phyloP scores from a whole-genome alignment of 35 echinoderm and acorn worm species.

The Holothuria glaberrima region DNA sequence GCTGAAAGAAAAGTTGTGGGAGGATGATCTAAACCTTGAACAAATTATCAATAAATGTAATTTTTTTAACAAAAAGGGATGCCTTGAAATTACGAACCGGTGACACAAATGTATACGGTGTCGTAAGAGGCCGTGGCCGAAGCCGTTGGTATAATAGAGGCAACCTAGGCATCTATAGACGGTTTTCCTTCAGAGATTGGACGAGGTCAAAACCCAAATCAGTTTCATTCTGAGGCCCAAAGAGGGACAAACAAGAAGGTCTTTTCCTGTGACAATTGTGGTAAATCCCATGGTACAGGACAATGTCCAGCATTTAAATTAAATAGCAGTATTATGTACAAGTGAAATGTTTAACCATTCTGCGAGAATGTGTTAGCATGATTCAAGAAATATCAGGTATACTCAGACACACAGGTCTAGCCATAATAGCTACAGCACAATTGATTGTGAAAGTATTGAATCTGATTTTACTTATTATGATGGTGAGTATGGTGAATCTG shows the following conservation, averaged over 20 bases:
- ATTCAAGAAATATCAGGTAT: slow-evolving; percentile 6
- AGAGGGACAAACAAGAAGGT: not conserved
- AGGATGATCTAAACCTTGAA: slow-evolving; percentile 36
- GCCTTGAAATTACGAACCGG: not conserved
- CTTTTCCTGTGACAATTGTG: slow-evolving; percentile 38
- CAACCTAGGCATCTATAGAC: not conserved
- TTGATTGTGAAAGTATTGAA: not conserved
- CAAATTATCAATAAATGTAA: slow-evolving; percentile 45
- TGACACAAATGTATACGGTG: not conserved
- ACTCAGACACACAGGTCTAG: not conserved
- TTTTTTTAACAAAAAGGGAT: slow-evolving; percentile 14
- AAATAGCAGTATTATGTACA: slow-evolving; percentile 26
- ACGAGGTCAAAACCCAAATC: not conserved
- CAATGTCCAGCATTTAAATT: slow-evolving; percentile 32
- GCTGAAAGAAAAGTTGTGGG: slow-evolving; percentile 55
- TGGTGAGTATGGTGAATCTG: slow-evolving; percentile 2
- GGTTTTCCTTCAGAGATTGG: not conserved
- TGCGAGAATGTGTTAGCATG: slow-evolving; percentile 18
- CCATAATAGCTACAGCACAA: not conserved
- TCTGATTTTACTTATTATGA: not conserved
- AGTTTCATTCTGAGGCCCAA: not conserved
- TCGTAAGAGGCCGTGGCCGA: not conserved
- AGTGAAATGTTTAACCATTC: slow-evolving; percentile 34
- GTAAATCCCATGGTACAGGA: not conserved
- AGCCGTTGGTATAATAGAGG: not conserved